Conservation (phyloP, 2,888 invertebrate genomes). For the Pseudoips prasinana region DNA sequence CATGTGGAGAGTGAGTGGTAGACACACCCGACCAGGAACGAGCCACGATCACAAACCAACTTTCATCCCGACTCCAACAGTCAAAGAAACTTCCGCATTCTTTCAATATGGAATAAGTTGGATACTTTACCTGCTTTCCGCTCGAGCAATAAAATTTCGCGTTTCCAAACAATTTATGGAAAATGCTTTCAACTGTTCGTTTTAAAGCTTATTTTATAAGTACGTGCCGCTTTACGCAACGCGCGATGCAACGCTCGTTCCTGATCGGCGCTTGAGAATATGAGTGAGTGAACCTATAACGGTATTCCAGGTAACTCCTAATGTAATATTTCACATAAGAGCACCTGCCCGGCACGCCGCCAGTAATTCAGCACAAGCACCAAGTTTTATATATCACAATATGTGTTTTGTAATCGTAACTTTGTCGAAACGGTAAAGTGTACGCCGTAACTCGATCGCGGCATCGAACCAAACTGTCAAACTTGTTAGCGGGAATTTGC, state of each 20-base stretch:
- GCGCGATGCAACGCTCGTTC: constrained; percentile 29
- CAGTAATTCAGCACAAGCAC: constrained; percentile 81
- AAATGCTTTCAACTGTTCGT: constrained; percentile 15
- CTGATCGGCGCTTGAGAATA: constrained; percentile 45
- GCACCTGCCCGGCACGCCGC: constrained; percentile 82
- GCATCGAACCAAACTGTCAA: constrained; percentile 19
- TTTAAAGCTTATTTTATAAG: constrained; percentile 3
- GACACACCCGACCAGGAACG: constrained; percentile 25
- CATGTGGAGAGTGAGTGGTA: constrained; percentile 35
- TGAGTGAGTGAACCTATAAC: constrained; percentile 60
- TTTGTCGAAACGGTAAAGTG: constrained; percentile 74
- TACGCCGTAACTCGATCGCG: constrained; percentile 43
- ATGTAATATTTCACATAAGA: constrained; percentile 76
- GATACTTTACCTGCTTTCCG: constrained; percentile 5
- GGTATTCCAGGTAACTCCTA: constrained; percentile 72
- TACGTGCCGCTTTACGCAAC: constrained; percentile 11
- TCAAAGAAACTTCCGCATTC: constrained; percentile 3
- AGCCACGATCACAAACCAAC: constrained; percentile 6
- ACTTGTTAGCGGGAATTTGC: constrained; percentile 21
- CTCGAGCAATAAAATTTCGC: constrained; percentile 8
- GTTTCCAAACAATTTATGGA: constrained; percentile 17
- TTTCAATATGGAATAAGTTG: constrained; percentile 10
- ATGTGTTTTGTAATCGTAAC: constrained; percentile 79
- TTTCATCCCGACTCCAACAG: background rate
- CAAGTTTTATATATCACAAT: constrained; percentile 78